A percentile compares a stretch with the other conserved stretches of the same genome.
These are phyloP conservation scores for Aproaerema taeniolella DNA, from an alignment of 2,888 invertebrate genomes.

Conservation along the genomic window DNA sequence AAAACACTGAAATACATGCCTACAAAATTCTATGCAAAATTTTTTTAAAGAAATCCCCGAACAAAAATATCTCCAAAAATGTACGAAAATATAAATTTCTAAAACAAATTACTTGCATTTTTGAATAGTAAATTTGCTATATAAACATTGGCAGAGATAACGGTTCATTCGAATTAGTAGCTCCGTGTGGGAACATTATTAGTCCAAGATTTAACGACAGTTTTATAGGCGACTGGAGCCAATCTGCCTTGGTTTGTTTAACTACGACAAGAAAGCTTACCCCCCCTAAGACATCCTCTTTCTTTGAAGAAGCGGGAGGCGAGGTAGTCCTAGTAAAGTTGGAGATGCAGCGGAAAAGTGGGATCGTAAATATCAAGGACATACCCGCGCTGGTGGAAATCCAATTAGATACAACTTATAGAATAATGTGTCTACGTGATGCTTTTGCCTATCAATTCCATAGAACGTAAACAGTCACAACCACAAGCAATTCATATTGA, in stretches of 20 bases:
- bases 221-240: slow-evolving; percentile 63
- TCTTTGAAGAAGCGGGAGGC: background rate
- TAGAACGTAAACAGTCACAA: too few relatives aligned
- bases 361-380: slow-evolving; percentile 7
- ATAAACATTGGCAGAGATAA: slow-evolving; percentile 8
- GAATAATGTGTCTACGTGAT: background rate
- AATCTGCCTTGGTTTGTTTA: slow-evolving; percentile 35
- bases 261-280: background rate
- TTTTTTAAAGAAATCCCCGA: too few relatives aligned
- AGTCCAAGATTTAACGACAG: slow-evolving; percentile 45
- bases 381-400: background rate
- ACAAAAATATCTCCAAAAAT: too few relatives aligned
- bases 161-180: slow-evolving; percentile 3
- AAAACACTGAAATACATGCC: too few relatives aligned
- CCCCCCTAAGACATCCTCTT: background rate
- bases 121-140: background rate
- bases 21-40: too few relatives aligned
- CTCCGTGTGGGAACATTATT: slow-evolving; percentile 6
- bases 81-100: too few relatives aligned
- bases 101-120: too few relatives aligned
- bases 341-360: slow-evolving; percentile 6
- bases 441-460: too few relatives aligned
- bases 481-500: too few relatives aligned
- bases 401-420: background rate
- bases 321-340: background rate